Percentiles rank a stretch among this genome's conserved stretches.
Conservation (phyloP, 2,888 invertebrate genomes). For the Lucinisca nassula region DNA sequence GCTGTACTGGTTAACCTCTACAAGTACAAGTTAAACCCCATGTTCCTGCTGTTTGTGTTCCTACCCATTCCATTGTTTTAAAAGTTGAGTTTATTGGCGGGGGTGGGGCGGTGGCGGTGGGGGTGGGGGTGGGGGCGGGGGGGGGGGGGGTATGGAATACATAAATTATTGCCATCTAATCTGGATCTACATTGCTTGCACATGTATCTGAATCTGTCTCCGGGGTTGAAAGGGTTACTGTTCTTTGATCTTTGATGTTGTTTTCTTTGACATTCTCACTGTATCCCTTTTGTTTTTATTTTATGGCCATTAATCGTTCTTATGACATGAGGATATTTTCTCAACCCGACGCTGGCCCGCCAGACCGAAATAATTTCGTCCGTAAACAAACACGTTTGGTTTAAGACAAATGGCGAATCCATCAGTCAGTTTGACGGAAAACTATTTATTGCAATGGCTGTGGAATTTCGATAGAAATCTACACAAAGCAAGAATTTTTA, state of each 20-base stretch:
- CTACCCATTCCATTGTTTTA: too few species aligned
- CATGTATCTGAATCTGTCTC: too few species aligned
- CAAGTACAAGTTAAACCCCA: too few species aligned
- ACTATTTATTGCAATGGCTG: not conserved
- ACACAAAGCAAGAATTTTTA: slow-evolving; percentile 8
- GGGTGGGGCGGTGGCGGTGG: too few species aligned
- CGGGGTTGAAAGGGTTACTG: too few species aligned
- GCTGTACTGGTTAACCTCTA: too few species aligned
- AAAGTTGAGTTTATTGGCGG: too few species aligned
- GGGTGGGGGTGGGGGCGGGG: too few species aligned
- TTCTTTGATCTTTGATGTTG: not conserved
- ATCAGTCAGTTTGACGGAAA: not conserved
- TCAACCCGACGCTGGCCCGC: not conserved
- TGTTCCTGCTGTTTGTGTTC: too few species aligned
- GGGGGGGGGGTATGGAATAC: too few species aligned
- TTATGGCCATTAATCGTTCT: not conserved
- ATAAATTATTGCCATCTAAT: too few species aligned
- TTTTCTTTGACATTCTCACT: not conserved
- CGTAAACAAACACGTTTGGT: not conserved
- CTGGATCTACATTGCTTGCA: too few species aligned
- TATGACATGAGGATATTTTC: not conserved
- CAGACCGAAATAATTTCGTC: not conserved
- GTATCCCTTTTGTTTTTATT: not conserved
- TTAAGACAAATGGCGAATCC: not conserved
- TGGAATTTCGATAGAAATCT: not conserved